A percentile compares a stretch with the other conserved stretches of the same genome.
Conservation (phyloP, 1,140 invertebrate genomes). For the Papilio polyxenes region DNA sequence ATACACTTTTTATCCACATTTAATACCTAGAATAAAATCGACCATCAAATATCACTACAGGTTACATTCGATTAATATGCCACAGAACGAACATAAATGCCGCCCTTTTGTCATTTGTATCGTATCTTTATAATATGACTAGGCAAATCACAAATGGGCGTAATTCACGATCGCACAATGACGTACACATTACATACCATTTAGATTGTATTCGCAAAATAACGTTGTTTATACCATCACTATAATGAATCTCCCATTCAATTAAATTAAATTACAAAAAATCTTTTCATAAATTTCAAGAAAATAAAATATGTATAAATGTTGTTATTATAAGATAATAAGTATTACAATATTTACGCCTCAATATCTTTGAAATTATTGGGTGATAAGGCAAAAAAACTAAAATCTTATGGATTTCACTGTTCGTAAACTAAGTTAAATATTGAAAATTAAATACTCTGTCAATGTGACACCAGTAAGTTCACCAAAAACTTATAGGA, state of each 20-base stretch:
- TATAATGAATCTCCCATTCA: conserved; percentile 11
- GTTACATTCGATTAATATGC: background rate
- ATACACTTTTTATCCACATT: background rate
- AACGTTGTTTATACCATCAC: conserved; percentile 13
- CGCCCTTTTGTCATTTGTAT: too few relatives aligned
- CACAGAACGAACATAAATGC: too few relatives aligned
- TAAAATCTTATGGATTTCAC: conserved; percentile 70
- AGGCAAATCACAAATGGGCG: too few relatives aligned
- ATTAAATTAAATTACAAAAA: background rate
- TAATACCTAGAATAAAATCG: conserved; percentile 1
- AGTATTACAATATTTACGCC: conserved; percentile 71
- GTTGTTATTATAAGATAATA: conserved; percentile 48
- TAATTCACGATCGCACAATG: background rate
- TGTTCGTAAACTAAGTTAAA: conserved; percentile 58
- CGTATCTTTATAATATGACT: too few relatives aligned
- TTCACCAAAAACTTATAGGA: background rate
- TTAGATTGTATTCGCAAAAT: background rate
- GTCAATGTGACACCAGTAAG: background rate
- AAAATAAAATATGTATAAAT: conserved; percentile 4
- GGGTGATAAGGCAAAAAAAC: conserved; percentile 66
- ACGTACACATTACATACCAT: background rate
- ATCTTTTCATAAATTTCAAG: conserved; percentile 3
- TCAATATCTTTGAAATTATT: conserved; percentile 64
- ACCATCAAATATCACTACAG: background rate
- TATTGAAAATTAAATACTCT: background rate